Evolutionary conservation across 2,888 invertebrate genomes (phyloP).

Genomic region (Ditula angustiorana): DNA sequence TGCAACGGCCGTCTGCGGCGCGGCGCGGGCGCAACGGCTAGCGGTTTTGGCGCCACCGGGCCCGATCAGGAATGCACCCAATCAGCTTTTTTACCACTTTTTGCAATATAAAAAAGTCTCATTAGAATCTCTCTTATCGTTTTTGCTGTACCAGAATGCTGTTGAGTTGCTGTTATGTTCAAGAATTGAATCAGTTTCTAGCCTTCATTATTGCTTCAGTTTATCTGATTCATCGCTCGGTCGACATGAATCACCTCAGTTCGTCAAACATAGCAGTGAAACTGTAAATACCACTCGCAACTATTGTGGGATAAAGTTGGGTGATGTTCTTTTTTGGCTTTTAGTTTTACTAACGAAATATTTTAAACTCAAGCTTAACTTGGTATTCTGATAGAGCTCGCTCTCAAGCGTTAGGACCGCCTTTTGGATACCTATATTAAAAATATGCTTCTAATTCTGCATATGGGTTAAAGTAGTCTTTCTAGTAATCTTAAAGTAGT

Average conservation of each 20-base stretch:
- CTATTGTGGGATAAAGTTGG: no score
- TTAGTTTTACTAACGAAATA: no score
- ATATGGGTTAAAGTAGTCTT: no score
- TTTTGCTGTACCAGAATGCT: constrained; percentile 2
- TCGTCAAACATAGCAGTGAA: background rate
- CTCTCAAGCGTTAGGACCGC: no score
- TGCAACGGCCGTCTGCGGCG: constrained; percentile 26
- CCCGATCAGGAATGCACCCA: constrained; percentile 42
- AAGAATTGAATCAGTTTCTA: constrained; percentile 7
- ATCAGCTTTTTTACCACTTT: constrained; percentile 43
- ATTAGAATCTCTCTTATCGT: constrained; percentile 17
- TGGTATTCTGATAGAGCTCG: no score
- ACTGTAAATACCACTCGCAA: no score
- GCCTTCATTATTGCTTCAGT: background rate
- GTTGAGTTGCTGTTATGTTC: constrained; percentile 10
- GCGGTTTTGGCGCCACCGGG: constrained; percentile 51
- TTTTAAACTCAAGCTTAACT: no score
- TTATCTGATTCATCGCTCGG: constrained; percentile 26
- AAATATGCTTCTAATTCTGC: no score
- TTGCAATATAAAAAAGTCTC: constrained; percentile 18
- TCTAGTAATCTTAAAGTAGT: no score
- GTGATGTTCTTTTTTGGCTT: no score
- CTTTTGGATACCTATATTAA: no score
- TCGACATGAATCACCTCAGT: constrained; percentile 4
- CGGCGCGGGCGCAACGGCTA: constrained; percentile 36